Conservation (phyloP, 1,140 invertebrate genomes). For the Elysia chlorotica region DNA sequence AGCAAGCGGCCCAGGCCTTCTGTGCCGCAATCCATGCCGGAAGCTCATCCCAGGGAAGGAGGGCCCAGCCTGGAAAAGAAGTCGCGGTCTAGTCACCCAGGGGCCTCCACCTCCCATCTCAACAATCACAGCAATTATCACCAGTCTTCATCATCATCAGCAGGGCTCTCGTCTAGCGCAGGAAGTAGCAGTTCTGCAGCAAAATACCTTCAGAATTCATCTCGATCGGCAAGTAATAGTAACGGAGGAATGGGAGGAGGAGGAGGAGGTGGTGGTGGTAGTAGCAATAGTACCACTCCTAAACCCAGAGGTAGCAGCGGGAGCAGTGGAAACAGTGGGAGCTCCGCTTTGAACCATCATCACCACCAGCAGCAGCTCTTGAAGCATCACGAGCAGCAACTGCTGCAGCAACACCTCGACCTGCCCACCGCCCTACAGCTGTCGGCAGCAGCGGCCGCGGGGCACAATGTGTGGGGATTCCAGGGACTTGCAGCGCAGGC, state of each 20-base stretch:
- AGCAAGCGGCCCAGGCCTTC: slow-evolving; percentile 14
- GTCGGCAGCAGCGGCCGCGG: not conserved
- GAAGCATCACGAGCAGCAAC: not conserved
- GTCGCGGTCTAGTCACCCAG: slow-evolving; percentile 6
- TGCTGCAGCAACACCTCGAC: slow-evolving; percentile 4
- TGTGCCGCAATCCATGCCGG: too few species aligned
- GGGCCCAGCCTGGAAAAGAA: slow-evolving; percentile 15
- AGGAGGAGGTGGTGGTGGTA: too few species aligned
- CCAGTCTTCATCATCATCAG: not conserved
- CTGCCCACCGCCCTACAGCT: slow-evolving; percentile 5
- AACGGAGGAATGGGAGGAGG: too few species aligned
- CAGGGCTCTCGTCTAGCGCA: too few species aligned
- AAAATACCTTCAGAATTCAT: too few species aligned
- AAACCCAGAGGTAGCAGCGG: not conserved
- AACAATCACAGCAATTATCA: slow-evolving; percentile 8
- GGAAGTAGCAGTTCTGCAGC: too few species aligned
- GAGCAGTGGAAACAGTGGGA: not conserved
- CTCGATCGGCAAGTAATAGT: too few species aligned
- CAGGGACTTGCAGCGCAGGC: slow-evolving; percentile 9
- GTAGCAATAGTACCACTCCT: too few species aligned
- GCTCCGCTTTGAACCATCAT: not conserved
- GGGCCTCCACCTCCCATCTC: slow-evolving; percentile 10
- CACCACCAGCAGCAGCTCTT: not conserved
- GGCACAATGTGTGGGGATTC: slow-evolving; percentile 13
- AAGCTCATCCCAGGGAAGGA: too few species aligned